A percentile compares a stretch with the other conserved stretches of the same genome.
These are phyloP conservation scores for Euura saliciscinereae DNA, from an alignment of 1,140 invertebrate genomes.

Conservation along the genomic window DNA sequence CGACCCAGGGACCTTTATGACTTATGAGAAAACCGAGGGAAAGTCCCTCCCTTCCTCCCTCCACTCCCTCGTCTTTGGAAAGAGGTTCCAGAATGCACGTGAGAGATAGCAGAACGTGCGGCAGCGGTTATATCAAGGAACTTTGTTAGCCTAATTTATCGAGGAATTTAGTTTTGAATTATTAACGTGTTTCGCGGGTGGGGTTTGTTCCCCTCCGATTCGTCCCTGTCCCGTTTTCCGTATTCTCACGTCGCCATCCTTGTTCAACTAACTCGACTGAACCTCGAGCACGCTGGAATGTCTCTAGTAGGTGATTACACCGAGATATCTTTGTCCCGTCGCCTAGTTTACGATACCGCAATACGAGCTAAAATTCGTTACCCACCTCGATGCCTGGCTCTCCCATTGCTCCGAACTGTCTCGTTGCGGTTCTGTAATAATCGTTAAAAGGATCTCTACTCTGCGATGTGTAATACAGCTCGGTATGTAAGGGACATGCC, in stretches of 20 bases:
- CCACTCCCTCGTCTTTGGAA: conserved; percentile 13
- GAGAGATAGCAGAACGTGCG: conserved; percentile 19
- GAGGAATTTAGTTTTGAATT: conserved; percentile 40
- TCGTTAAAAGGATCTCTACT: neutral
- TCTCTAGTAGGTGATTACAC: conserved; percentile 2
- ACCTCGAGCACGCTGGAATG: conserved; percentile 1
- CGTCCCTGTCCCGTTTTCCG: neutral
- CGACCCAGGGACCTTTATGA: conserved; percentile 18
- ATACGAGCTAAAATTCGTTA: neutral
- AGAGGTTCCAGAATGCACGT: conserved; percentile 18
- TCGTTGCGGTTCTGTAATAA: neutral
- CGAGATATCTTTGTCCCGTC: neutral
- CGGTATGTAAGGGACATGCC: too few species aligned
- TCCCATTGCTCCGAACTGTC: neutral
- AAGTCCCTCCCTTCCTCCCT: conserved; percentile 18
- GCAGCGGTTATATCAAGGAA: conserved; percentile 23
- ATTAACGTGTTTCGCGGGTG: conserved; percentile 31
- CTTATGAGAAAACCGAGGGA: conserved; percentile 29
- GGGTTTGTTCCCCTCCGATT: neutral
- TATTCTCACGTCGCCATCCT: neutral
- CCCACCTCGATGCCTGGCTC: neutral
- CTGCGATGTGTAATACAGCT: too few species aligned
- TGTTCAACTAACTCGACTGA: neutral
- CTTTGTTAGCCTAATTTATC: conserved; percentile 50
- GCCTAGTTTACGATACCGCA: conserved; percentile 5